phyloP scores from a whole-genome alignment of 2,113 vertebrate genomes.

The Ciconia stormi region DNA sequence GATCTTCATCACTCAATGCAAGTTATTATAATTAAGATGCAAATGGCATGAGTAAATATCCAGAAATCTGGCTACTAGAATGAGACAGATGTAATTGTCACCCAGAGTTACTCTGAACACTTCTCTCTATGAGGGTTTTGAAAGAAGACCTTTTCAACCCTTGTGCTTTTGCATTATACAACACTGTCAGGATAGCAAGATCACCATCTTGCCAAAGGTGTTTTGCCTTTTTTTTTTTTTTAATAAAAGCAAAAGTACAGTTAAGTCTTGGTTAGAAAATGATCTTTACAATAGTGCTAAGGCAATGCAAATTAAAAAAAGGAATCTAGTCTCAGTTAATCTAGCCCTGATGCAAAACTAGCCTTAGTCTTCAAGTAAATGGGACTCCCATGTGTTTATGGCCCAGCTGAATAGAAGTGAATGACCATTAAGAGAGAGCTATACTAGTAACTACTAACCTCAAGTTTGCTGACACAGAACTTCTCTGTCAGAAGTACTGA shows the following conservation, averaged over 20 bases:
- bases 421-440: not conserved
- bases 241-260: not conserved
- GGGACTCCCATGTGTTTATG: not conserved
- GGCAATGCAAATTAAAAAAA: not conserved
- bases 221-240: no score
- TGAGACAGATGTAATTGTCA: not conserved
- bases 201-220: not conserved
- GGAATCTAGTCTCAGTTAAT: not conserved
- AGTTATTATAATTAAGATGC: not conserved
- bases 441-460: not conserved
- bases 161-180: not conserved
- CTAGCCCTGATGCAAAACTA: not conserved
- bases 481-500: not conserved
- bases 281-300: not conserved
- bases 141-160: not conserved
- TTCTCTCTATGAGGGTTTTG: not conserved
- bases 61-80: slow-evolving; percentile 4
- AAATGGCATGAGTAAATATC: not conserved
- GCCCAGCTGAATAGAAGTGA: not conserved
- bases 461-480: not conserved
- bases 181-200: not conserved
- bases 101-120: not conserved
- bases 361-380: not conserved
- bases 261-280: not conserved
- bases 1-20: not conserved